A percentile compares a stretch with the other conserved stretches of the same genome.
Conservation (phyloP, 2,113 vertebrate genomes). For the Atractosteus spatula region DNA sequence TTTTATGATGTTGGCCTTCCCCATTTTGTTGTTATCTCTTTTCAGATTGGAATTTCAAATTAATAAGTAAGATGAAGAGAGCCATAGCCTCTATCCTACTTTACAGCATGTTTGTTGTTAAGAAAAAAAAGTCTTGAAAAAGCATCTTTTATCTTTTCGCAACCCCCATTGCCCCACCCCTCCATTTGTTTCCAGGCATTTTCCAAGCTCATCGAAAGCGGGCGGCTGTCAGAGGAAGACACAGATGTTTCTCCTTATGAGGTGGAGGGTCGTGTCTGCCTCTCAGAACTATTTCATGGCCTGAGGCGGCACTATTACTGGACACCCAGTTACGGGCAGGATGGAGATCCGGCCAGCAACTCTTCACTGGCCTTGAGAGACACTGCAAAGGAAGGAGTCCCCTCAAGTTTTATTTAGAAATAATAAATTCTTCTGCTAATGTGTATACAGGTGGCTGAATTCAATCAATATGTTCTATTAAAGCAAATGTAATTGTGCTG, state of each 20-base stretch:
- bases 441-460: too few relatives aligned
- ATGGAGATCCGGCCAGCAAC: conserved; percentile 35
- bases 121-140: neutral
- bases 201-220: conserved; percentile 60
- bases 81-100: neutral
- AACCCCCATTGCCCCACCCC: rapidly evolving
- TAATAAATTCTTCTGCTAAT: too few relatives aligned
- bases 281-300: conserved; percentile 73
- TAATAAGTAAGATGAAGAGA: too few relatives aligned
- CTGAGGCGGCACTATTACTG: conserved; percentile 69
- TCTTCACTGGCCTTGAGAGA: conserved; percentile 49
- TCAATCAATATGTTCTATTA: too few relatives aligned
- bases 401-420: too few relatives aligned
- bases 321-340: conserved; percentile 41
- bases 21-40: too few relatives aligned
- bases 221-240: conserved; percentile 53
- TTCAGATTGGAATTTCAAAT: too few relatives aligned
- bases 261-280: conserved; percentile 61
- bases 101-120: neutral
- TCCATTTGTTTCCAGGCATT: conserved; percentile 66
- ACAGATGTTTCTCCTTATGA: conserved; percentile 74
- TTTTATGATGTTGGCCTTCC: too few relatives aligned
- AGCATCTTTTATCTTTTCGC: neutral
- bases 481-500: too few relatives aligned
- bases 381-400: neutral